A percentile compares a stretch with the other conserved stretches of the same genome.
These are phyloP conservation scores for Babylonia areolata DNA, from an alignment of 1,140 invertebrate species.

Conservation along the genomic window DNA sequence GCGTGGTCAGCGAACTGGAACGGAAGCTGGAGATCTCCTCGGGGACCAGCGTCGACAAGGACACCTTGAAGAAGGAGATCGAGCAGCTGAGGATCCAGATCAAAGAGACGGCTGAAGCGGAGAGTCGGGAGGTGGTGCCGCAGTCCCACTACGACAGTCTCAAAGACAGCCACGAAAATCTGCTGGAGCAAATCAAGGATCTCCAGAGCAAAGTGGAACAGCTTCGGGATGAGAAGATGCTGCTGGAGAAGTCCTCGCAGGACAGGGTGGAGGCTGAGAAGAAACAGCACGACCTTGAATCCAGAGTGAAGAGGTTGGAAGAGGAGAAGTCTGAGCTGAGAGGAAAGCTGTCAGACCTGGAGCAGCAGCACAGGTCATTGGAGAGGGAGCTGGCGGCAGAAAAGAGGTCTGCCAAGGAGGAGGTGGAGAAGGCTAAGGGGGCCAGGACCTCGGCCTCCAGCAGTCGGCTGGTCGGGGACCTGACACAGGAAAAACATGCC, in stretches of 20 bases:
- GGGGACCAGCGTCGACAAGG: constrained; percentile 21
- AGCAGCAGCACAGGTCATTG: constrained; percentile 28
- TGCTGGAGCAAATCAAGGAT: constrained; percentile 4
- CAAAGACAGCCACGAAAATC: constrained; percentile 1
- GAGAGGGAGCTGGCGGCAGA: constrained; percentile 37
- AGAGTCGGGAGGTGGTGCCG: background rate
- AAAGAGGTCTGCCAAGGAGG: constrained; percentile 12
- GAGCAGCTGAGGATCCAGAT: constrained; percentile 38
- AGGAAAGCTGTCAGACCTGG: constrained; percentile 6
- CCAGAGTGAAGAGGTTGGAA: constrained; percentile 30
- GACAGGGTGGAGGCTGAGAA: background rate
- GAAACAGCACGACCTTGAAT: constrained; percentile 10
- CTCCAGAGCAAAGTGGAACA: constrained; percentile 11
- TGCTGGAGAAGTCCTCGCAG: constrained; percentile 1
- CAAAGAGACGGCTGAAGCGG: constrained; percentile 14
- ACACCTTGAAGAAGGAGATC: constrained; percentile 23
- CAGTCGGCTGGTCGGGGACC: constrained; percentile 58
- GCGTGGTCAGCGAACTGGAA: constrained; percentile 34
- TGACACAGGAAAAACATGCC: constrained; percentile 66
- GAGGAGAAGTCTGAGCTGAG: constrained; percentile 34
- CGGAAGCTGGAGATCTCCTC: constrained; percentile 38
- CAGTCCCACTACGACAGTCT: constrained; percentile 14
- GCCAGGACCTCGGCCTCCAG: constrained; percentile 29
- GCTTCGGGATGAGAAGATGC: constrained; percentile 18
- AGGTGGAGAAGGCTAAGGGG: constrained; percentile 3